phyloP scores from a whole-genome alignment of 2,113 vertebrate species.

The Phrynocephalus versicolor region DNA sequence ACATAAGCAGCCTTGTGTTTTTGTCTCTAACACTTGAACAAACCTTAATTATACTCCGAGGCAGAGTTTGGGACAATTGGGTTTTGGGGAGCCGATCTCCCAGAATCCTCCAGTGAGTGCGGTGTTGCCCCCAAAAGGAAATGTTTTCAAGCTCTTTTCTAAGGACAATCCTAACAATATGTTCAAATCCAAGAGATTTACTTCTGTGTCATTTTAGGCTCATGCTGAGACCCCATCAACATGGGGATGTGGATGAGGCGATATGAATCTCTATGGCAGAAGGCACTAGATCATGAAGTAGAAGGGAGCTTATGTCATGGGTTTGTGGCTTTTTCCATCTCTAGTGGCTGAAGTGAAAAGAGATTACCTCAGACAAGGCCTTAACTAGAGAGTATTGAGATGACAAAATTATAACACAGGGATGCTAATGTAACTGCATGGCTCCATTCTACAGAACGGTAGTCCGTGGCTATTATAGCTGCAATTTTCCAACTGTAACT shows the following conservation, averaged over 20 bases:
- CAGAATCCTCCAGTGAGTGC: too few relatives aligned
- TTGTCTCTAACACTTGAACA: too few relatives aligned
- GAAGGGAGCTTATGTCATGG: too few relatives aligned
- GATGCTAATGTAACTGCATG: too few relatives aligned
- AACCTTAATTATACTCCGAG: not conserved
- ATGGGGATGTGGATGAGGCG: not conserved
- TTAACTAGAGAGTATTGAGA: not conserved
- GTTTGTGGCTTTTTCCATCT: too few relatives aligned
- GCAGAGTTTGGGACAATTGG: not conserved
- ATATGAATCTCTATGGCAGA: not conserved
- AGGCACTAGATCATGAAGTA: too few relatives aligned
- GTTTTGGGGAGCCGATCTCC: too few relatives aligned
- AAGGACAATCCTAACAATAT: not conserved
- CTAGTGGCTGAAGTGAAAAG: too few relatives aligned
- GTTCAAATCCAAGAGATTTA: not conserved
- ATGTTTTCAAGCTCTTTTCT: too few relatives aligned
- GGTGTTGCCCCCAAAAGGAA: too few relatives aligned
- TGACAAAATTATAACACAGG: too few relatives aligned
- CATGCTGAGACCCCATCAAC: too few relatives aligned
- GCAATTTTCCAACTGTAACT: not conserved
- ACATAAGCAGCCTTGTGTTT: not conserved
- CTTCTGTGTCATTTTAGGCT: not conserved
- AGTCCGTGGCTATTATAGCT: not conserved
- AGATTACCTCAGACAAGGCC: not conserved
- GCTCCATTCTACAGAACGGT: not conserved